Conservation (phyloP, 2,888 invertebrate species). For the Hypercompe scribonia region DNA sequence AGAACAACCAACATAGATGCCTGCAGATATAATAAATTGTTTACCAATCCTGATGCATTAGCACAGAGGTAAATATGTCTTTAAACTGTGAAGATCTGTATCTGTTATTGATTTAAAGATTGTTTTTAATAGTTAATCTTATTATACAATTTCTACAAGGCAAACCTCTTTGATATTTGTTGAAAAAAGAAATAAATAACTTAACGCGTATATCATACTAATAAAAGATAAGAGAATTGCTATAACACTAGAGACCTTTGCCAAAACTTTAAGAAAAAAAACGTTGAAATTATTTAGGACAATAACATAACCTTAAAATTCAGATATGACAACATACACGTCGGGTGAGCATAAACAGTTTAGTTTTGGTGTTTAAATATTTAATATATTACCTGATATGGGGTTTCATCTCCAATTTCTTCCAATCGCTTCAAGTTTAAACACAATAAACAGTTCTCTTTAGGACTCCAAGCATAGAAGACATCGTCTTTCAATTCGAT, state of each 20-base stretch:
- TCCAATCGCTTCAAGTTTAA: slow-evolving; percentile 86
- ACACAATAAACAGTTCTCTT: slow-evolving; percentile 88
- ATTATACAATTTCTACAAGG: no score
- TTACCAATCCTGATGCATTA: no score
- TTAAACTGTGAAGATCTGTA: background rate
- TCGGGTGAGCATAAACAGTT: slow-evolving; percentile 27
- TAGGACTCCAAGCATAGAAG: slow-evolving; percentile 89
- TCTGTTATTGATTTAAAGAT: background rate
- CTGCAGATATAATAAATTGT: background rate
- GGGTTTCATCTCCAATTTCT: slow-evolving; percentile 80
- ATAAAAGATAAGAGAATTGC: background rate
- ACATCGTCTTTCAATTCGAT: slow-evolving; percentile 89
- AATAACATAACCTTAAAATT: slow-evolving; percentile 53
- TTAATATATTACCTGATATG: slow-evolving; percentile 86
- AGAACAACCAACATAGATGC: background rate
- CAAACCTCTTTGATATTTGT: background rate
- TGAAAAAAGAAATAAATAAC: background rate
- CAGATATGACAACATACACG: slow-evolving; percentile 58
- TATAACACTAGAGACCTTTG: background rate
- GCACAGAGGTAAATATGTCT: background rate
- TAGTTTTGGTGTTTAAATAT: background rate
- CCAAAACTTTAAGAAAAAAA: background rate
- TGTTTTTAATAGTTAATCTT: no score
- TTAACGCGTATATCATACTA: background rate
- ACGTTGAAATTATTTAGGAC: slow-evolving; percentile 5